Evolutionary conservation across 1,140 invertebrate genomes (phyloP).

Genomic region (Diachasmimorpha longicaudata): DNA sequence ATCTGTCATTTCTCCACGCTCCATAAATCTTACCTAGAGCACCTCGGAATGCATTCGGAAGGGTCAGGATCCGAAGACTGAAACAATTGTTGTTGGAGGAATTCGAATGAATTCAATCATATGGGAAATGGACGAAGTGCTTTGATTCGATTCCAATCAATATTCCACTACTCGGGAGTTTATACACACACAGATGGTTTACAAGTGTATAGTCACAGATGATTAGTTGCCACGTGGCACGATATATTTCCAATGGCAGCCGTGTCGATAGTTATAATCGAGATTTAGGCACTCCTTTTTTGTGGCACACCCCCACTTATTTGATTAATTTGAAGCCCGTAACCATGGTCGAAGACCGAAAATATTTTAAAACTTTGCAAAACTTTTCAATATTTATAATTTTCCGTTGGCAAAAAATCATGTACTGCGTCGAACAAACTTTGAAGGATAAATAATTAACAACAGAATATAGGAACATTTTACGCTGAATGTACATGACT

Average conservation of each 20-base stretch:
- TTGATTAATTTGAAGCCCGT: conserved; percentile 26
- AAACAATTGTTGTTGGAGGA: too few species aligned
- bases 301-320: conserved; percentile 19
- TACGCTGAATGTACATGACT: too few species aligned
- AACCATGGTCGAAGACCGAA: not conserved
- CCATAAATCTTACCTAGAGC: conserved; percentile 48
- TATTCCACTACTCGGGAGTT: too few species aligned
- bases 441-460: too few species aligned
- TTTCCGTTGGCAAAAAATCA: too few species aligned
- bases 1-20: conserved; percentile 50
- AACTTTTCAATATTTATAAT: too few species aligned
- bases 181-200: not conserved
- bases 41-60: too few species aligned
- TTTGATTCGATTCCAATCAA: not conserved
- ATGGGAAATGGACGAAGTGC: not conserved
- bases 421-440: too few species aligned
- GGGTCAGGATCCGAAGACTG: too few species aligned
- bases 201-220: conserved; percentile 38
- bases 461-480: too few species aligned
- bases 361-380: too few species aligned
- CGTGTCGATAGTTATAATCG: conserved; percentile 29
- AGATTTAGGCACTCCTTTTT: conserved; percentile 9
- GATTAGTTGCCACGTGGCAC: conserved; percentile 53
- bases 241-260: conserved; percentile 48
- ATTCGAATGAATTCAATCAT: too few species aligned